Evolutionary conservation across 92 coral and sea anemone species (phyloP).

Genomic region (Zoanthus solanderi): DNA sequence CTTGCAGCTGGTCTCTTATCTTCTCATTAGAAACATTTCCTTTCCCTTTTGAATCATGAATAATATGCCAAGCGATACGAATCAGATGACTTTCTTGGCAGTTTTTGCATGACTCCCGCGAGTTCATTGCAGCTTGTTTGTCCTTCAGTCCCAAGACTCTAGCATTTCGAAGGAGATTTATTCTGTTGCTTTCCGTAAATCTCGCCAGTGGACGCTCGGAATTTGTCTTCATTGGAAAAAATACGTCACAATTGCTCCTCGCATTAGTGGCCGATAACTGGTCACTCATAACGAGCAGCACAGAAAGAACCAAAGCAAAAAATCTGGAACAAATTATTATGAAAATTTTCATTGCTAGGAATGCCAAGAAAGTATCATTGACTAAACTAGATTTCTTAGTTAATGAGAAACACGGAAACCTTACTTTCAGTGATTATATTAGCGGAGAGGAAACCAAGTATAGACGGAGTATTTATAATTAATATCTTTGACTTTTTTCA

Average conservation of each 20-base stretch:
- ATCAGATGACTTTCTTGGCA: conserved; percentile 79
- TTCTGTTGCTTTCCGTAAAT: conserved; percentile 34
- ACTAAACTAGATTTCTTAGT: background rate
- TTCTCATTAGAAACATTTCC: conserved; percentile 71
- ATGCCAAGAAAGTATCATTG: background rate
- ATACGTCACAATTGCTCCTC: conserved; percentile 70
- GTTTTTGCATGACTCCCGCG: conserved; percentile 32
- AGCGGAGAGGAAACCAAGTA: background rate
- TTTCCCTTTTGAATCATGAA: conserved; percentile 61
- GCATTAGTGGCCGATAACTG: background rate
- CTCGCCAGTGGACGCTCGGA: conserved; percentile 65
- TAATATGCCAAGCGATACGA: conserved; percentile 89
- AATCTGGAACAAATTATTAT: background rate
- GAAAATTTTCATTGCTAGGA: conserved; percentile 7
- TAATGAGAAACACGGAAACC: background rate
- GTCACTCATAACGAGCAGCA: background rate
- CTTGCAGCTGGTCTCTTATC: conserved; percentile 69
- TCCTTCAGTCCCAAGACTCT: conserved; percentile 53
- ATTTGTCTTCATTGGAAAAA: conserved; percentile 52
- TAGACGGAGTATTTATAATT: conserved; percentile 21
- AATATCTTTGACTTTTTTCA: conserved; percentile 11
- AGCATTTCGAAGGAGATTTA: conserved; percentile 45
- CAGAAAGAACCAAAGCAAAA: background rate
- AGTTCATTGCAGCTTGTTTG: conserved; percentile 56
- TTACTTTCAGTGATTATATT: background rate